phyloP scores from a whole-genome alignment of 2,113 vertebrate species.

The Opisthocomus hoazin region DNA sequence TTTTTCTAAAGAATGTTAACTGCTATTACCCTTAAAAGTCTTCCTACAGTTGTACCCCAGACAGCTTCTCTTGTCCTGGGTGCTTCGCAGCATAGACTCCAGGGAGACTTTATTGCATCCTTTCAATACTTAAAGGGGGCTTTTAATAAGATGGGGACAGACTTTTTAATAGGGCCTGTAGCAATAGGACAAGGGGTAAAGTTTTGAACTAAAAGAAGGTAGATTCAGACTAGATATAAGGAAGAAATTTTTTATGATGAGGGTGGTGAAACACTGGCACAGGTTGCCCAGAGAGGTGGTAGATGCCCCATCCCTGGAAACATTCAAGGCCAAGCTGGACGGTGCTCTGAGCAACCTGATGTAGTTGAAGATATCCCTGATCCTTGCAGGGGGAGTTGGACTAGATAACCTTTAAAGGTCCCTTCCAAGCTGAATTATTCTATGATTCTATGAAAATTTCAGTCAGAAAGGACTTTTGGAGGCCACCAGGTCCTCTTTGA shows the following conservation, averaged over 20 bases:
- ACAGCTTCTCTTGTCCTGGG: background rate
- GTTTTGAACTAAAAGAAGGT: background rate
- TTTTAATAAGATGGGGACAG: background rate
- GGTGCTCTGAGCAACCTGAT: background rate
- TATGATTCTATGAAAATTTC: background rate
- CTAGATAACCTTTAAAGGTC: background rate
- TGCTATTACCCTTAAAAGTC: background rate
- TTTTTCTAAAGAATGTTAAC: background rate
- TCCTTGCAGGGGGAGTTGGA: background rate
- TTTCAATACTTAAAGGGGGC: background rate
- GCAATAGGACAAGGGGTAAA: background rate
- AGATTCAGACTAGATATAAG: background rate
- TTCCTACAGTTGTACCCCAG: background rate
- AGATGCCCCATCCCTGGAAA: background rate
- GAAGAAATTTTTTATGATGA: background rate
- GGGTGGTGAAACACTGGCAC: background rate
- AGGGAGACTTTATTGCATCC: background rate
- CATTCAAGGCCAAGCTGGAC: rapidly evolving
- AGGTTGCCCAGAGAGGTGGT: background rate
- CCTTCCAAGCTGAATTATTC: background rate
- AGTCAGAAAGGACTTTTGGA: background rate
- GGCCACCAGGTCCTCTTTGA: background rate
- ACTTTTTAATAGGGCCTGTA: background rate
- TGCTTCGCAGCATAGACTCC: background rate
- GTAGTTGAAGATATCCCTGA: background rate